Conservation (phyloP, 1,140 invertebrate genomes). For the Ctenoplectra terminalis region DNA sequence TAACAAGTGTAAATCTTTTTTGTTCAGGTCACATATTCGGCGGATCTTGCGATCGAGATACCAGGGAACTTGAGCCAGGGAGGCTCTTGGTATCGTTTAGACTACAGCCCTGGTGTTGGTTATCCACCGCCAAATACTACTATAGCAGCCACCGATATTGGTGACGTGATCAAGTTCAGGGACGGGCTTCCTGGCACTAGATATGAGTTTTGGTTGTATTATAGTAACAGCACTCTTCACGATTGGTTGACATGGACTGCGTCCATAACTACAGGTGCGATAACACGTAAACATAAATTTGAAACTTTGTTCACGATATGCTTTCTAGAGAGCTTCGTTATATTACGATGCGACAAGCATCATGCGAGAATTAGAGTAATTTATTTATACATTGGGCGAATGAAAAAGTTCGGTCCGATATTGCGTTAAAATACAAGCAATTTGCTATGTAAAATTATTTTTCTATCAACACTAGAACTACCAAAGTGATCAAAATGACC, state of each 20-base stretch:
- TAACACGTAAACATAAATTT: neutral
- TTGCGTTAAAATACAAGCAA: too few species aligned
- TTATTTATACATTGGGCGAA: too few species aligned
- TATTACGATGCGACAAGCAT: too few species aligned
- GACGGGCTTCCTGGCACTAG: conserved; percentile 93
- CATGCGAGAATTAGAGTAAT: too few species aligned
- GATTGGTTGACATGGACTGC: conserved; percentile 95
- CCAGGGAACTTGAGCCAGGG: conserved; percentile 90
- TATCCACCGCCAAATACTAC: conserved; percentile 93
- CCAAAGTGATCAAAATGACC: too few species aligned
- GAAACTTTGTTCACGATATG: neutral
- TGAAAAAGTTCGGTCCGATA: too few species aligned
- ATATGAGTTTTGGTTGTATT: conserved; percentile 95
- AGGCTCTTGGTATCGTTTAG: conserved; percentile 91
- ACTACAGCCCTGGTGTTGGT: conserved; percentile 92
- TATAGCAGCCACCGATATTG: conserved; percentile 90
- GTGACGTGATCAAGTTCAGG: conserved; percentile 92
- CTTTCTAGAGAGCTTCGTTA: too few species aligned
- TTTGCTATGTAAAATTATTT: too few species aligned
- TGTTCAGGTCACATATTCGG: conserved; percentile 83
- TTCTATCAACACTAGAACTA: too few species aligned
- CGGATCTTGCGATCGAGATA: conserved; percentile 93
- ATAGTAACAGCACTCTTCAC: conserved; percentile 91
- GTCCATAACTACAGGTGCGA: conserved; percentile 92
- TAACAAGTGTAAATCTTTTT: too few species aligned